Evolutionary conservation across 2,113 vertebrate genomes (phyloP).

Genomic region (Proterorhinus semilunaris): DNA sequence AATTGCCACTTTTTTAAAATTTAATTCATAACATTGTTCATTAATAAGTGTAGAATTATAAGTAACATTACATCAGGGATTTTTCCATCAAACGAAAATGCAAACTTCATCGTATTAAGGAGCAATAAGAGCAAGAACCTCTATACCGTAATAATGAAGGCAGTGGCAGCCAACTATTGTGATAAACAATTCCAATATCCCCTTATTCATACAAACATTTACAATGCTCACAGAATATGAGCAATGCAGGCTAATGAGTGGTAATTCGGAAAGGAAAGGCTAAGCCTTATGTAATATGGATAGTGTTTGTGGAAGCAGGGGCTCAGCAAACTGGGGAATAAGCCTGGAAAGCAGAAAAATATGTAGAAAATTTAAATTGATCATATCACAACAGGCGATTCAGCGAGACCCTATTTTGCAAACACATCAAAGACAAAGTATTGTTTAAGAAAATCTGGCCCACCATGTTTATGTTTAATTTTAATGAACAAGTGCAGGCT

Average conservation of each 20-base stretch:
- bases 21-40: too few relatives aligned
- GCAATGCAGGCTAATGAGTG: slow-evolving; percentile 48
- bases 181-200: slow-evolving; percentile 13
- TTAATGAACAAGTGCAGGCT: not conserved
- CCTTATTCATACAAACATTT: slow-evolving; percentile 59
- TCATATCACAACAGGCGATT: not conserved
- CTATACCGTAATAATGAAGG: not conserved
- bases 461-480: not conserved
- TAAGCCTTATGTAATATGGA: slow-evolving; percentile 55
- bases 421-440: not conserved
- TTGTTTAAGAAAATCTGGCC: not conserved
- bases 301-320: slow-evolving; percentile 30
- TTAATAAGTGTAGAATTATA: too few relatives aligned
- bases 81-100: too few relatives aligned
- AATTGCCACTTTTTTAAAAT: too few relatives aligned
- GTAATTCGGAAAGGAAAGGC: slow-evolving; percentile 34
- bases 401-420: not conserved
- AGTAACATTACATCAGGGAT: too few relatives aligned
- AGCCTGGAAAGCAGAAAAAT: slow-evolving; percentile 22
- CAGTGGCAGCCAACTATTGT: not conserved
- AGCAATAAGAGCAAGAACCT: too few relatives aligned
- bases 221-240: slow-evolving; percentile 29
- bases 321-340: slow-evolving; percentile 24
- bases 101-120: too few relatives aligned
- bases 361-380: not conserved